These are phyloP conservation scores for Calosoma granatense DNA, from an alignment of 1,140 invertebrate species.

Conservation along the genomic window DNA sequence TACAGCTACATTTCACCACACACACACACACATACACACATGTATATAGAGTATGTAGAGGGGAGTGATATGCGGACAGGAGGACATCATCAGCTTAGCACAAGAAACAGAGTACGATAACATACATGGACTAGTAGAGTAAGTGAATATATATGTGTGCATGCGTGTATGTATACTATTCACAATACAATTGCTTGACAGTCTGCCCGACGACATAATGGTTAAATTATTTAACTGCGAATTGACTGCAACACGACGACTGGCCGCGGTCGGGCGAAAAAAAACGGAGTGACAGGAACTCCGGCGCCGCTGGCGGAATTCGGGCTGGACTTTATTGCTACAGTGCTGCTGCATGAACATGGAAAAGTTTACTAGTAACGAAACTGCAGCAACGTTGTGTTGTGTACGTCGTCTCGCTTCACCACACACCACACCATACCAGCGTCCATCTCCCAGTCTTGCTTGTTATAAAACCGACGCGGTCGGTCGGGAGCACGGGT, in stretches of 20 bases:
- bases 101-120: background rate
- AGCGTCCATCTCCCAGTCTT: too few relatives aligned
- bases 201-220: too few relatives aligned
- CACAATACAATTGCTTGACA: too few relatives aligned
- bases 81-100: too few relatives aligned
- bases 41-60: background rate
- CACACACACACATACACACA: background rate
- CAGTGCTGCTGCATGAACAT: background rate
- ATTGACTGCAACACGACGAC: background rate
- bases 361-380: too few relatives aligned
- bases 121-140: too few relatives aligned
- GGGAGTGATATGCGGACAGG: too few relatives aligned
- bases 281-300: background rate
- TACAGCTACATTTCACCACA: too few relatives aligned
- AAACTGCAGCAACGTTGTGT: too few relatives aligned
- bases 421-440: too few relatives aligned
- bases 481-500: background rate
- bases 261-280: background rate
- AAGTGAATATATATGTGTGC: background rate
- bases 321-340: background rate
- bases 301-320: background rate
- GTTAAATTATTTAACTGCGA: conserved; percentile 2
- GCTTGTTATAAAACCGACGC: too few relatives aligned
- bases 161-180: background rate
- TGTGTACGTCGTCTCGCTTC: too few relatives aligned